These are phyloP conservation scores for Lonchura striata DNA, from an alignment of 2,113 vertebrate genomes.

Conservation along the genomic window DNA sequence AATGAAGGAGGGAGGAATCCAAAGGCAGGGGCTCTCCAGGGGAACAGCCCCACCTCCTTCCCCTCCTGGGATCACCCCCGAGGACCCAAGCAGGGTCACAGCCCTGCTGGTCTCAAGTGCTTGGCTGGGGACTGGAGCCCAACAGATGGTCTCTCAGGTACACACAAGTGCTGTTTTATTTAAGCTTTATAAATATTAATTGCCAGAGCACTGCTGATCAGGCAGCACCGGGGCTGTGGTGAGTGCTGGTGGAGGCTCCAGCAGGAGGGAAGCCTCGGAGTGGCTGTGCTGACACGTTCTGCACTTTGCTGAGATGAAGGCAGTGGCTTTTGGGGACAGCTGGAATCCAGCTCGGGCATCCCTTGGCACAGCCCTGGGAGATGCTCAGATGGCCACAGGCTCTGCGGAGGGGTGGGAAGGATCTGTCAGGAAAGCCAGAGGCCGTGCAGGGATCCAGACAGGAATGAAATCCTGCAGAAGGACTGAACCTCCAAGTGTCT, in stretches of 20 bases:
- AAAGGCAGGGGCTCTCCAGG: neutral
- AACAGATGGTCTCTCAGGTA: slow-evolving; percentile 51
- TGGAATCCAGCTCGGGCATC: neutral
- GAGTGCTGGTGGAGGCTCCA: neutral
- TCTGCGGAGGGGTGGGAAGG: neutral
- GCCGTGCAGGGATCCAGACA: neutral
- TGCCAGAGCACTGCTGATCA: neutral
- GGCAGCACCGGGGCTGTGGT: neutral
- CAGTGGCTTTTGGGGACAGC: neutral
- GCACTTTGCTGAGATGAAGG: neutral
- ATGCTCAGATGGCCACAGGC: neutral
- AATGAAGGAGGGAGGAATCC: slow-evolving; percentile 29
- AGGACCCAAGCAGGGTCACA: neutral
- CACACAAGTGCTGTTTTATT: slow-evolving; percentile 3
- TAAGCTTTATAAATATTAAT: slow-evolving; percentile 62
- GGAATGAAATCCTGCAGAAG: neutral
- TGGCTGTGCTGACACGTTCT: neutral
- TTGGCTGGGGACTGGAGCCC: neutral
- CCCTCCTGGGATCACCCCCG: neutral
- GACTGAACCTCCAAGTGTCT: neutral
- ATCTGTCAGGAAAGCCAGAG: neutral
- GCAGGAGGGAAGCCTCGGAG: neutral
- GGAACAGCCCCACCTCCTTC: neutral
- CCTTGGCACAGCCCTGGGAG: neutral
- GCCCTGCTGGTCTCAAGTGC: slow-evolving; percentile 16